Base-by-base conservation (phyloP, 2,888 invertebrate genomes). In the Sabellastarte sp. region DNA sequence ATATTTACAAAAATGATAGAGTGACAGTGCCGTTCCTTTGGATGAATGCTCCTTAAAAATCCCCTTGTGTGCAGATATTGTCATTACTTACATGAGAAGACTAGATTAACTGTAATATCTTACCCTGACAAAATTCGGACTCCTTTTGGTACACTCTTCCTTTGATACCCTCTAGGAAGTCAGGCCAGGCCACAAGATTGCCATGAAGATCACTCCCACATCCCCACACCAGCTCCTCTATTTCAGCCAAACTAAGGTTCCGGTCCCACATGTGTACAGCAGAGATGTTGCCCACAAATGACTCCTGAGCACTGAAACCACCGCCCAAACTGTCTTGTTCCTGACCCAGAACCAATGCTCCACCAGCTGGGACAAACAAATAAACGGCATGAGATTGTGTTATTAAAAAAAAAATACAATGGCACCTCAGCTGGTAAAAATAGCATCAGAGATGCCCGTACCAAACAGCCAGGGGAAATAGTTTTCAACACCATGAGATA, bases 291-390 rank as follows among this genome's bases (percentile, higher is more conserved):
- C 90, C 90, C n/a, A 89, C 80, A 76, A 89, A 90, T 0, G 90
- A 87, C 81, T 90, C 90, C 0, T 87, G 86, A 68, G 88, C 87
- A 69, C 88, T 89, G 76, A 90, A 90, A 62, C 86, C 86, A 1
- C 89, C 89, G 1, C 88, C 89, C 3, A 87, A 66, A 5, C 82
- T 77, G 75, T 90, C 89, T 77, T 90, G 90, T 73, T 90, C 90
- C 82, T 90, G 90, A 0, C 90, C 90, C 62, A 90, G 82, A 2
- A 90, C 86, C 66, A 90, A 82, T 61, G 85, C 86, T 5, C 90
- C 90, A 61, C 86, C 80, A 63, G 78, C 83, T 83, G 70, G n/a
- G n/a, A n/a, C n/a, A n/a, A n/a, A n/a, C n/a, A n/a, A n/a, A n/a
- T n/a, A 31, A 67, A 61, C 63, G 30, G 28, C 53, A 15, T 26